Percentiles rank a stretch among this genome's conserved stretches.
These are phyloP conservation scores for Drosophila elegans DNA, from an alignment of 1,140 invertebrate genomes.

Conservation along the genomic window DNA sequence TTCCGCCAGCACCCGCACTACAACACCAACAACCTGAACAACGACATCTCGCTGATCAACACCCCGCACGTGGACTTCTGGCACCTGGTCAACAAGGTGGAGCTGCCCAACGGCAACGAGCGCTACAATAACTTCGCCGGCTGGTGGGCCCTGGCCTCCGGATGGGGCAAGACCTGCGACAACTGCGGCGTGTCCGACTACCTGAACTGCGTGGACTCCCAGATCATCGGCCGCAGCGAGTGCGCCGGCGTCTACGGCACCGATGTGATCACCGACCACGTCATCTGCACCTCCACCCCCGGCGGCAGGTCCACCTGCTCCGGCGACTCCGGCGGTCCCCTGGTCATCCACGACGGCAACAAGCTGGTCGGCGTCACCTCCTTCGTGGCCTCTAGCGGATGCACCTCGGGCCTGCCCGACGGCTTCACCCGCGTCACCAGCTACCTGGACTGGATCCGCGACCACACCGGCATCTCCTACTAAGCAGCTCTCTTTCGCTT, in stretches of 20 bases:
- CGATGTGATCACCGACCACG: constrained; percentile 48
- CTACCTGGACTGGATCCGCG: constrained; percentile 86
- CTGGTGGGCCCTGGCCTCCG: constrained; percentile 39
- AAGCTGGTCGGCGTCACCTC: constrained; percentile 86
- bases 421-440: constrained; percentile 68
- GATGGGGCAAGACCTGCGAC: constrained; percentile 35
- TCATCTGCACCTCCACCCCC: constrained; percentile 56
- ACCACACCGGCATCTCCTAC: constrained; percentile 63
- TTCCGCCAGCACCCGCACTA: constrained; percentile 19
- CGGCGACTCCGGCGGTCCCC: constrained; percentile 86
- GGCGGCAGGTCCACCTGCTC: constrained; percentile 65
- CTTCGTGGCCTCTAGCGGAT: constrained; percentile 46
- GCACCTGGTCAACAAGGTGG: constrained; percentile 32
- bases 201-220: constrained; percentile 54
- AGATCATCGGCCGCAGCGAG: constrained; percentile 41
- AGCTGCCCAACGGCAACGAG: constrained; percentile 36
- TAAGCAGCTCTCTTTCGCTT: constrained; percentile 13
- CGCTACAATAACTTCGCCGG: constrained; percentile 21
- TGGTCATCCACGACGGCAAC: constrained; percentile 83
- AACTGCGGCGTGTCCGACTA: constrained; percentile 36
- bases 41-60: constrained; percentile 40
- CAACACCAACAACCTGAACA: constrained; percentile 33
- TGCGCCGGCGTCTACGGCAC: constrained; percentile 60
- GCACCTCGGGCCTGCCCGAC: constrained; percentile 75
- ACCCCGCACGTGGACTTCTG: constrained; percentile 35